Percentiles rank a stretch among this genome's conserved stretches.
These are phyloP conservation scores for Sebastes itinus DNA, from an alignment of 2,797 vertebrate genomes.

Conservation along the genomic window DNA sequence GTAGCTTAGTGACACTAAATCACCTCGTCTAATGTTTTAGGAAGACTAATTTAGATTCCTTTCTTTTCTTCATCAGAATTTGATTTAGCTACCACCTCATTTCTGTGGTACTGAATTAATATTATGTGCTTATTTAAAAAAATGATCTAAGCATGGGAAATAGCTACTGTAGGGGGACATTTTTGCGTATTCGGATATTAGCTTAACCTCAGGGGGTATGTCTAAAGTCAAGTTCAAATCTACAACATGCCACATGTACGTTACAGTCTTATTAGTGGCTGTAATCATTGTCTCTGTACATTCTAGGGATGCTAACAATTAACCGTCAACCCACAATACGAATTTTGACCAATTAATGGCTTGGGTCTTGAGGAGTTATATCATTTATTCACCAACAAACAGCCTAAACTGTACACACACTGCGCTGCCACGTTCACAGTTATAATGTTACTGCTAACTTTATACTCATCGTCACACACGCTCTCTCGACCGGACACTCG, in stretches of 20 bases:
- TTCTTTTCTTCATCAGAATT: neutral
- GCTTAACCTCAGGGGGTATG: too few species aligned
- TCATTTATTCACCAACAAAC: too few species aligned
- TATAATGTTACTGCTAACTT: too few species aligned
- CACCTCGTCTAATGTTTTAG: neutral
- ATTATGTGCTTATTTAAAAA: neutral
- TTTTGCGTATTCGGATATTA: neutral
- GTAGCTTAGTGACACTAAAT: neutral
- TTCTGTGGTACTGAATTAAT: neutral
- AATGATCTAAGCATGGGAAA: neutral
- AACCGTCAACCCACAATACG: too few species aligned
- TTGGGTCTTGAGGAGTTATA: too few species aligned
- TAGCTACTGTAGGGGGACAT: neutral
- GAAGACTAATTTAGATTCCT: neutral
- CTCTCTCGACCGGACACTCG: too few species aligned
- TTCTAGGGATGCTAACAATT: neutral
- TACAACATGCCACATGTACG: neutral
- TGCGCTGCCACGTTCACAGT: too few species aligned
- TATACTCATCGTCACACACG: too few species aligned
- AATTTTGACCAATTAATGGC: too few species aligned
- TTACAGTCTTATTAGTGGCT: neutral
- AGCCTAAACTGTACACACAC: too few species aligned
- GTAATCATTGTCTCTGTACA: neutral
- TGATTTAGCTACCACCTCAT: neutral
- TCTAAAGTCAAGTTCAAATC: neutral